Conservation (phyloP, 2,888 invertebrate genomes). For the Dasysyrphus tricinctus region DNA sequence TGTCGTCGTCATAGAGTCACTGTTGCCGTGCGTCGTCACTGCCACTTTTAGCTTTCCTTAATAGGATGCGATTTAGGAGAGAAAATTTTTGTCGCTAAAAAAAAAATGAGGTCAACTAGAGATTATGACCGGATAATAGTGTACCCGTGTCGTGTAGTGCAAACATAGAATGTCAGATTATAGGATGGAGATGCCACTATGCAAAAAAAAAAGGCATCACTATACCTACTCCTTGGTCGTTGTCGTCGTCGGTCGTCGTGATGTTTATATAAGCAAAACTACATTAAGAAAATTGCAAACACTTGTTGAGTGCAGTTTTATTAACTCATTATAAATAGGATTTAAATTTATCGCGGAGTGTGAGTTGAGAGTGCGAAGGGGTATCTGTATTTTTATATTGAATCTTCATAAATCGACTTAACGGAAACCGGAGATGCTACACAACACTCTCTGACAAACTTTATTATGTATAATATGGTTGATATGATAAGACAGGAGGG, state of each 20-base stretch:
- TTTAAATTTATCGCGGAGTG: constrained; percentile 38
- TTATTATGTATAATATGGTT: not conserved
- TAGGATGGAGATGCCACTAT: constrained; percentile 35
- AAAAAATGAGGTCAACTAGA: constrained; percentile 62
- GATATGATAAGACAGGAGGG: not conserved
- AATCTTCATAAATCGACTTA: constrained; percentile 44
- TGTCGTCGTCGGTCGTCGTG: not conserved
- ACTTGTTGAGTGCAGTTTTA: constrained; percentile 68
- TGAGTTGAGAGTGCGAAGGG: not conserved
- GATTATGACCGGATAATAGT: constrained; percentile 72
- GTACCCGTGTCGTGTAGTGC: constrained; percentile 46
- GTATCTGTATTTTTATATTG: constrained; percentile 7
- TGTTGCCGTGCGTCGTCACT: constrained; percentile 25
- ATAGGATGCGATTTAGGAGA: constrained; percentile 66
- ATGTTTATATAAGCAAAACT: constrained; percentile 11
- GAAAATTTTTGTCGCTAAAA: constrained; percentile 49
- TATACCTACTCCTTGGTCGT: not conserved
- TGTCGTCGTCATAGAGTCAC: constrained; percentile 8
- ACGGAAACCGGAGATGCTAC: constrained; percentile 36
- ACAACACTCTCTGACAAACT: constrained; percentile 8
- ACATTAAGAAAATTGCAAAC: constrained; percentile 30
- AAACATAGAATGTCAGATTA: constrained; percentile 41
- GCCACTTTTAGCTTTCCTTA: constrained; percentile 57
- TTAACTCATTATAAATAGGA: constrained; percentile 64
- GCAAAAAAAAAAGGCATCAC: not conserved